phyloP scores from a whole-genome alignment of 1,140 invertebrate genomes.

The Zaprionus kolodkinae region DNA sequence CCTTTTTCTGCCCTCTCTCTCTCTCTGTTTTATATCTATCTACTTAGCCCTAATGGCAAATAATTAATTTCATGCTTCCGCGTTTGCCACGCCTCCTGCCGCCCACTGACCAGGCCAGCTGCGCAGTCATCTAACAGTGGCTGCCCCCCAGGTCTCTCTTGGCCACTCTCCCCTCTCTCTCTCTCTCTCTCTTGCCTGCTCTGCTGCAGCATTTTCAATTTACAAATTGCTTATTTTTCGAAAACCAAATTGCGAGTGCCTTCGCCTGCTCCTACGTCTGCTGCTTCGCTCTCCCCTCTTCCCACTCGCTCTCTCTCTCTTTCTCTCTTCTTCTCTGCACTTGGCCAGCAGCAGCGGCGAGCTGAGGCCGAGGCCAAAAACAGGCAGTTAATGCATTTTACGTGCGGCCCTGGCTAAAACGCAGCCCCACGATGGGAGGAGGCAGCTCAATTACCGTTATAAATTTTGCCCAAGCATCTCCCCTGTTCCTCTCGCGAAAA shows the following conservation, averaged over 20 bases:
- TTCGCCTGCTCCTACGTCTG: conserved; percentile 14
- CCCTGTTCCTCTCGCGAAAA: conserved; percentile 29
- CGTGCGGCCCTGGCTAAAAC: conserved; percentile 57
- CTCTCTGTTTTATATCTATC: conserved; percentile 70
- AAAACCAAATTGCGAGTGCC: conserved; percentile 80
- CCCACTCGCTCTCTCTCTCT: background rate
- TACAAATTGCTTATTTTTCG: conserved; percentile 83
- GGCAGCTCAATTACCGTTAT: conserved; percentile 76
- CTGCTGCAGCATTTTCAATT: conserved; percentile 73
- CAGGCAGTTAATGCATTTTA: conserved; percentile 81
- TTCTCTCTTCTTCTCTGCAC: background rate
- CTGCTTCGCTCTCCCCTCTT: background rate
- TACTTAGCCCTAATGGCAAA: conserved; percentile 84
- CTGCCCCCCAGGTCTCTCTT: conserved; percentile 1
- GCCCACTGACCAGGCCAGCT: conserved; percentile 24
- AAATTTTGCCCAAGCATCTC: conserved; percentile 64
- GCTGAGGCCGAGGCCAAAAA: conserved; percentile 29
- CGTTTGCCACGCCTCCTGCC: conserved; percentile 56
- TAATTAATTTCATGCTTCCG: conserved; percentile 84
- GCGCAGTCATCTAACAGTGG: background rate
- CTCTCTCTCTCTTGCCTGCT: background rate
- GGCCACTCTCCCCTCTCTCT: background rate
- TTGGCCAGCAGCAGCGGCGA: background rate
- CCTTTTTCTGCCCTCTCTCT: background rate
- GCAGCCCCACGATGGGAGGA: no score